Conservation (phyloP, 2,797 vertebrate species). For the Naso thynnoides region DNA sequence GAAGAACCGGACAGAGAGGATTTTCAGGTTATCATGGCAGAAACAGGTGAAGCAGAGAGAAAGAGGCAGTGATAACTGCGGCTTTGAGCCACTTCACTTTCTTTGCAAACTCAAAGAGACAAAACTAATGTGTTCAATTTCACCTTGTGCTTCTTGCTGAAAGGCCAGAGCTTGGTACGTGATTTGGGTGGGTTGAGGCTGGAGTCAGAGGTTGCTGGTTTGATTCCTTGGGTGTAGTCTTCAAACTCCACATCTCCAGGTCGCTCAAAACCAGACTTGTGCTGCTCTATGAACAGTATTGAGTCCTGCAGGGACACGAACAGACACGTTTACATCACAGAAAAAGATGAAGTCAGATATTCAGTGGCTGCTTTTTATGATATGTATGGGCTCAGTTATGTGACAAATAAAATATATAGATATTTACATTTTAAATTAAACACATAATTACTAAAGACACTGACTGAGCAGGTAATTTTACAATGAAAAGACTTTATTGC, state of each 20-base stretch:
- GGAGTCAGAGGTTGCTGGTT: slow-evolving; percentile 83
- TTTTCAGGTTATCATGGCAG: slow-evolving; percentile 25
- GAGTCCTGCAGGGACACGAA: slow-evolving; percentile 83
- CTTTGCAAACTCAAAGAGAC: background rate
- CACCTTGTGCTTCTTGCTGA: slow-evolving; percentile 90
- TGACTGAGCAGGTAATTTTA: background rate
- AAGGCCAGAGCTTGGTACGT: slow-evolving; percentile 88
- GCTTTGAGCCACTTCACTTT: background rate
- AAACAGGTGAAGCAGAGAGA: slow-evolving; percentile 7
- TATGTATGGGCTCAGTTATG: too few relatives aligned
- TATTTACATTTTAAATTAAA: background rate
- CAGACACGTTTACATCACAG: slow-evolving; percentile 12
- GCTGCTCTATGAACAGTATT: slow-evolving; percentile 85
- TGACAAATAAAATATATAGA: too few relatives aligned
- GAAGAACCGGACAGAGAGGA: slow-evolving; percentile 31
- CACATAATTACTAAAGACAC: background rate
- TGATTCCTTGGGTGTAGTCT: slow-evolving; percentile 89
- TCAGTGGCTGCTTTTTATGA: background rate
- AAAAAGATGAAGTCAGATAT: background rate
- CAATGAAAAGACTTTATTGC: background rate
- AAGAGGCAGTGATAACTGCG: background rate
- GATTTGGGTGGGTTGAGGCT: slow-evolving; percentile 82
- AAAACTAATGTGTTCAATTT: background rate
- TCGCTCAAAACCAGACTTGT: slow-evolving; percentile 88
- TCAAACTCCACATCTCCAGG: slow-evolving; percentile 90